Evolutionary conservation across 2,797 vertebrate genomes (phyloP).

Genomic region (Sebastes itinus): DNA sequence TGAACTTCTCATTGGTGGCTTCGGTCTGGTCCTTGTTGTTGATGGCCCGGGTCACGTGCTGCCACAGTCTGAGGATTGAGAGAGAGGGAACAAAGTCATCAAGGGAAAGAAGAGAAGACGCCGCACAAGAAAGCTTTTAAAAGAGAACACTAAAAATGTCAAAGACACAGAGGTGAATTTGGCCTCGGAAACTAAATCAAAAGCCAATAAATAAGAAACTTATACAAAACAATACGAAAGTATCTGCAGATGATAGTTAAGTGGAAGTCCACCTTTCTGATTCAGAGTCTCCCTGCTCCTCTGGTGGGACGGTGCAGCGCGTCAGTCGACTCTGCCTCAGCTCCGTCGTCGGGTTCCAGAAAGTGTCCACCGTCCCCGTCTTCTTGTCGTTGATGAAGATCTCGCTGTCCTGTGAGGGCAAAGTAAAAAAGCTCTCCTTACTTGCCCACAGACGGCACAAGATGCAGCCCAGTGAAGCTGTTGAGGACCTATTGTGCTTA

Average conservation of each 20-base stretch:
- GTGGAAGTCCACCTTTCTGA: constrained; percentile 87
- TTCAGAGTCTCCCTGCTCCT: constrained; percentile 93
- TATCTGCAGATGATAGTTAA: background rate
- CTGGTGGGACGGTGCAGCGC: constrained; percentile 90
- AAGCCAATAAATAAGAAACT: background rate
- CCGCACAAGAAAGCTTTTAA: background rate
- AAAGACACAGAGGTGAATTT: background rate
- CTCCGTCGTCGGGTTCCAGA: constrained; percentile 94
- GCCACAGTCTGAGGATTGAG: constrained; percentile 88
- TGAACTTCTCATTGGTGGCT: constrained; percentile 95
- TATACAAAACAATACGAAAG: background rate
- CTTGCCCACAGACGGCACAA: background rate
- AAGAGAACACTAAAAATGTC: background rate
- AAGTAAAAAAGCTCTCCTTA: background rate
- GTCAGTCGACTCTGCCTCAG: constrained; percentile 90
- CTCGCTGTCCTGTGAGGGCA: constrained; percentile 90
- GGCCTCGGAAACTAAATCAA: background rate
- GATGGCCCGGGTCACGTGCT: constrained; percentile 97
- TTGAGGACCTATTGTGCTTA: background rate
- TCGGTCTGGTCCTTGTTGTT: constrained; percentile 97
- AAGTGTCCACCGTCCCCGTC: constrained; percentile 88
- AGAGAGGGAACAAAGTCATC: background rate
- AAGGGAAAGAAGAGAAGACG: background rate
- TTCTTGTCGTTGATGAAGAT: constrained; percentile 96
- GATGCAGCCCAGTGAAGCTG: background rate